Evolutionary conservation across 2,113 vertebrate genomes (phyloP), one percentile per base, ranked within the genome.

Genomic region (Aptenodytes patagonicus): DNA sequence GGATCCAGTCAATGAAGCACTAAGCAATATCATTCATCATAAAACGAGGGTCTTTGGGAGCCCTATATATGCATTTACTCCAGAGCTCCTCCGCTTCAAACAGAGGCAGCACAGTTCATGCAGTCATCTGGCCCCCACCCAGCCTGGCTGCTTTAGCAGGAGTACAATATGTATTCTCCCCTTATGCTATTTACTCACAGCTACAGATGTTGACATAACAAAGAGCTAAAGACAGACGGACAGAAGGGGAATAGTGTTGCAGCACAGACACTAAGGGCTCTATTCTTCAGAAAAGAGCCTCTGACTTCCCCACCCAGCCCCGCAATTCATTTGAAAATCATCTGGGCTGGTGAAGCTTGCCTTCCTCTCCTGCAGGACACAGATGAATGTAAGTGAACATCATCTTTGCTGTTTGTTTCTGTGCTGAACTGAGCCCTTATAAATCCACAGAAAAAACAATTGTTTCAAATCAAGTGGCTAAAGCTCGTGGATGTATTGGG

Each of bases 191-290:
- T 97, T 97, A 87, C 93, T 96, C 72, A n/a, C 91, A 82, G 88
- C 82, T 97, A 91, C 95, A 97, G 98, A 98, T 98, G 95, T 95
- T 97, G 96, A 83, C 81, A 42, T 47, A 97, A 98, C 97, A 97
- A 97, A 98, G 96, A 92, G 87, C 96, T 81, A 96, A 97, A 98
- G 97, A 97, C 87, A 81, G 52, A 90, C 28, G 13, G 93, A 95
- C 91, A 96, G 96, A 96, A 95, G 85, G 86, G 88, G 60, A 84
- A 91, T 52, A 97, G 95, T 93, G 96, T 78, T 85, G 87, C 24
- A 13, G 68, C 1, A 4, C 94, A 93, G 90, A 96, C 93, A 96
- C 95, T 94, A 81, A 86, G 22, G 70, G 85, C 87, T 88, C 95
- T 97, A 91, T 97, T 98, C 97, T 97, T 78, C 12, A 26, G 66